Percentiles rank a stretch among this genome's conserved stretches.
These are phyloP conservation scores for Nomada fabriciana DNA, from an alignment of 2,888 invertebrate species.

Conservation along the genomic window DNA sequence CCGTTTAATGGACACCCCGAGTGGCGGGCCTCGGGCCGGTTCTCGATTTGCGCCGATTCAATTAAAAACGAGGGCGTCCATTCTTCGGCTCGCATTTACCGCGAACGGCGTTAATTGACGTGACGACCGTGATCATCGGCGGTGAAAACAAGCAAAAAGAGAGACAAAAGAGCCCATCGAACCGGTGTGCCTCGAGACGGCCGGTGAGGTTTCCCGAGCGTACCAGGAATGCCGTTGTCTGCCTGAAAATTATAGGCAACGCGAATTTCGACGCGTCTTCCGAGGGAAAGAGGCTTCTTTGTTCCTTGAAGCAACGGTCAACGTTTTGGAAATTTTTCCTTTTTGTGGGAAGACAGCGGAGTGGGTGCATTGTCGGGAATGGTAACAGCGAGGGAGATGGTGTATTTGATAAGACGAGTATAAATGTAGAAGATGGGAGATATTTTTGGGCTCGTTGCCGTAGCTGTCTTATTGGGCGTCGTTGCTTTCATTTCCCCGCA, in stretches of 20 bases:
- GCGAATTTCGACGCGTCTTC: slow-evolving; percentile 20
- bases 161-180: slow-evolving; percentile 35
- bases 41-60: slow-evolving; percentile 68
- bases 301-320: slow-evolving; percentile 11
- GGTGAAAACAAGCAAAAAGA: slow-evolving; percentile 41
- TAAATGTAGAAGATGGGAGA: too few species aligned
- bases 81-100: slow-evolving; percentile 63
- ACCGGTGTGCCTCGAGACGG: slow-evolving; percentile 38
- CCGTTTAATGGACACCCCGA: slow-evolving; percentile 72
- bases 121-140: slow-evolving; percentile 67
- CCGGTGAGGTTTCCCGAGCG: slow-evolving; percentile 51
- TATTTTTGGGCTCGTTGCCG: too few species aligned
- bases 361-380: not conserved
- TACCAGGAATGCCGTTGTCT: slow-evolving; percentile 37
- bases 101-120: slow-evolving; percentile 69
- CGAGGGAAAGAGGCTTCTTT: slow-evolving; percentile 9
- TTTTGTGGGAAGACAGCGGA: too few species aligned
- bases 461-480: too few species aligned
- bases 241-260: slow-evolving; percentile 47
- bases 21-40: slow-evolving; percentile 61
- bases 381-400: too few species aligned
- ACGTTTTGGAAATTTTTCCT: not conserved
- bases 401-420: too few species aligned
- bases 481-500: too few species aligned
- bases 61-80: slow-evolving; percentile 71